Evolutionary conservation across 35 echinoderm and acorn worm genomes (phyloP).

Genomic region (Anneissia japonica): DNA sequence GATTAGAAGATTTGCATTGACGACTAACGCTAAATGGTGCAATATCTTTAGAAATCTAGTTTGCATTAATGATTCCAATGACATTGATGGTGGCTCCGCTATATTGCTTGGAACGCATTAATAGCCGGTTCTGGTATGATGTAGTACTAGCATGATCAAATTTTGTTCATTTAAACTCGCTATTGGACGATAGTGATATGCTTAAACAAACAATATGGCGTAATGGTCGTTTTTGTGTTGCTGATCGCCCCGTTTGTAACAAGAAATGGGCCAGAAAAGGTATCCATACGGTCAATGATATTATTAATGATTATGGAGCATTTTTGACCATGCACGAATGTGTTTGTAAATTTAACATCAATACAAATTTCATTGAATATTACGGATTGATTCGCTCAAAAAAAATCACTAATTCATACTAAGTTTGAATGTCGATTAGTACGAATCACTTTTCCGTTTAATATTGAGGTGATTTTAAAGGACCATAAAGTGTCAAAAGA

Average conservation of each 20-base stretch:
- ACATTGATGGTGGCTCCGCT: too few species aligned
- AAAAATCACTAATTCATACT: too few species aligned
- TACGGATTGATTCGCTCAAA: too few species aligned
- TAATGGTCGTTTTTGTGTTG: not conserved
- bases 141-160: not conserved
- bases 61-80: too few species aligned
- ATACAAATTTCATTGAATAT: too few species aligned
- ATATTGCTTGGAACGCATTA: too few species aligned
- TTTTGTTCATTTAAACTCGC: not conserved
- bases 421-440: too few species aligned
- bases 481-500: too few species aligned
- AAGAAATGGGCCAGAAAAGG: not conserved
- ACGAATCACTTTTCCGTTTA: too few species aligned
- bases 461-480: too few species aligned
- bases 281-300: not conserved
- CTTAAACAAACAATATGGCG: not conserved
- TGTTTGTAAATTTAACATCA: too few species aligned
- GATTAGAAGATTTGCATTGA: not conserved
- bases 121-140: not conserved
- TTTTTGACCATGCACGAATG: not conserved
- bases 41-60: too few species aligned
- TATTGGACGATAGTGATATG: not conserved
- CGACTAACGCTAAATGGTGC: not conserved
- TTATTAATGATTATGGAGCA: not conserved
- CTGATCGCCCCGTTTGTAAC: not conserved